These are phyloP conservation scores for Odontomachus brunneus DNA, from an alignment of 1,140 invertebrate genomes.

Conservation along the genomic window DNA sequence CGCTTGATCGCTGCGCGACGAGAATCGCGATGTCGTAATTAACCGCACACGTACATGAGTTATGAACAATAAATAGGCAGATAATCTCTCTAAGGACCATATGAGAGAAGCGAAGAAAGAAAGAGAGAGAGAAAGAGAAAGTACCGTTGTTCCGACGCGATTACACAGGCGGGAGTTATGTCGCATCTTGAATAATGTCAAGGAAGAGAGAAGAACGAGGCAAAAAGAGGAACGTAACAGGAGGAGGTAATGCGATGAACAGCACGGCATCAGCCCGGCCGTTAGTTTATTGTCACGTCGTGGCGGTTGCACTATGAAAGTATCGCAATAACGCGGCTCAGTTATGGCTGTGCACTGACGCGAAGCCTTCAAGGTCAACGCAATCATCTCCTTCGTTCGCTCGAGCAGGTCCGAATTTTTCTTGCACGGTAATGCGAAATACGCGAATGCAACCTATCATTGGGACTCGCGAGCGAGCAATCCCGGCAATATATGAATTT, in stretches of 20 bases:
- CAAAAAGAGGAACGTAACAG: slow-evolving; percentile 32
- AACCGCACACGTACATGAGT: not conserved
- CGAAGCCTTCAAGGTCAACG: slow-evolving; percentile 75
- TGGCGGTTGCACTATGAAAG: slow-evolving; percentile 66
- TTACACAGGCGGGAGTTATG: slow-evolving; percentile 38
- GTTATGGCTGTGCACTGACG: slow-evolving; percentile 68
- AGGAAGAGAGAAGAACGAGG: slow-evolving; percentile 36
- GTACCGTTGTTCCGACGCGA: slow-evolving; percentile 8
- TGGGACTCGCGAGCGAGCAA: slow-evolving; percentile 33
- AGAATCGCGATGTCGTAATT: not conserved
- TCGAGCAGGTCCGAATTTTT: slow-evolving; percentile 71
- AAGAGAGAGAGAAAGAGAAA: slow-evolving; percentile 39
- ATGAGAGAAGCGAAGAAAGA: slow-evolving; percentile 9
- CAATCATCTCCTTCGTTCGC: slow-evolving; percentile 74
- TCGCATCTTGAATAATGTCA: slow-evolving; percentile 48
- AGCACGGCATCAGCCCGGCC: slow-evolving; percentile 53
- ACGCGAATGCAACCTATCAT: slow-evolving; percentile 57
- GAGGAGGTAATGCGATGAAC: slow-evolving; percentile 87
- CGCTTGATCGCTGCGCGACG: too few species aligned
- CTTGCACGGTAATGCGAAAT: slow-evolving; percentile 54
- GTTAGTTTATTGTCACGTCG: slow-evolving; percentile 70
- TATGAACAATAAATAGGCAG: slow-evolving; percentile 34
- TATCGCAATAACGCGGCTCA: slow-evolving; percentile 69
- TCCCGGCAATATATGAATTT: slow-evolving; percentile 59
- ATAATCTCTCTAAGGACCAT: slow-evolving; percentile 16